Evolutionary conservation across 2,888 invertebrate genomes (phyloP), one percentile per base, ranked within the genome.

Genomic region (Diplazon laetatorius): DNA sequence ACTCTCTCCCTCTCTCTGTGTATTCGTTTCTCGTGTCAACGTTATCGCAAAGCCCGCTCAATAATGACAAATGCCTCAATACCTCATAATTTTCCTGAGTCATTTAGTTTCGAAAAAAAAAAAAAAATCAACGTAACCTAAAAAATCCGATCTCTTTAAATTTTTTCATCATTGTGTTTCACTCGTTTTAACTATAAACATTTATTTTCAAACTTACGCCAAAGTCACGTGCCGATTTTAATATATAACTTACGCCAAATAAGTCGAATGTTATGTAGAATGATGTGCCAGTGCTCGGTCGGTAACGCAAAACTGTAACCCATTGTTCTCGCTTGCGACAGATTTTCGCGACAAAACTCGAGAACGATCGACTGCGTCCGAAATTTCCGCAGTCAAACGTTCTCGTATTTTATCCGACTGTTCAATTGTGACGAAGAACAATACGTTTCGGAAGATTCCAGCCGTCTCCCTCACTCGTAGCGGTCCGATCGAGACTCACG

Each of bases 51-150:
- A 44, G 75, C 9, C 50, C 46, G 65, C 52, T 65, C n/a, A 35
- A 9, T 46, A 78, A 46, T 18, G 25, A 68, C 18, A 62, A 68
- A 68, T 79, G 68, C 52, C 68, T 14, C 66, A 73, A 57, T 62
- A 59, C 48, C 52, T 66, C 55, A 65, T 60, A 52, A 22, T 78
- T 30, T 76, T 80, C 78, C 77, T 80, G 82, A 82, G 79, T 69
- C 68, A 57, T 60, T 50, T 39, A 75, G 6, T 68, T 75, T 72
- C 78, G 78, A 80, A 70, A 84, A 84, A 87, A 87, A 83, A 63
- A 63, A 30, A 2, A 6, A 66, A 73, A 77, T 70, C 52, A 66
- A 52, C 62, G 68, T 76, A 74, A 69, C 66, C 59, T 74, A 60
- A 75, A 68, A 63, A 59, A 30, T 70, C 65, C 62, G 57, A 42